These are phyloP conservation scores for Luidia sarsii DNA, from an alignment of 53 echinoderm and acorn worm species.

Conservation along the genomic window DNA sequence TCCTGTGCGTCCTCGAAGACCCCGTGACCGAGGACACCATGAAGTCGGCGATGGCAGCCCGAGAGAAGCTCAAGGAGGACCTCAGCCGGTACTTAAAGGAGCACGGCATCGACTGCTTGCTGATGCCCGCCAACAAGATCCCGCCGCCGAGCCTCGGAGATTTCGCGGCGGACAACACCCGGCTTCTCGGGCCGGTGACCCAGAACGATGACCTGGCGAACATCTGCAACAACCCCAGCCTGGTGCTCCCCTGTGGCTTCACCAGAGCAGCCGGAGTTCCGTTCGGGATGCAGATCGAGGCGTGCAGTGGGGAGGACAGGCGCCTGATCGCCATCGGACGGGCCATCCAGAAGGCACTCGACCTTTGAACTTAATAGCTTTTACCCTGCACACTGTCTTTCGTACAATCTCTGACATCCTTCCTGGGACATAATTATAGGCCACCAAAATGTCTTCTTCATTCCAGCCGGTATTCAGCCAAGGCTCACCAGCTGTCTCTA, in stretches of 20 bases:
- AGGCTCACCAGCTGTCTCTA: no score
- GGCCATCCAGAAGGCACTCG: constrained; percentile 22
- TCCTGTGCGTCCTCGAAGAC: neutral
- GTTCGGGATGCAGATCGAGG: constrained; percentile 48
- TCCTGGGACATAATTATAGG: no score
- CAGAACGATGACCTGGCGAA: constrained; percentile 7
- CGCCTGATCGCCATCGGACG: constrained; percentile 27
- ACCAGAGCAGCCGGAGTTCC: neutral
- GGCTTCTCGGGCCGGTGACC: neutral
- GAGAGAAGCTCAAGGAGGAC: constrained; percentile 9
- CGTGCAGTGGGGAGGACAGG: constrained; percentile 1
- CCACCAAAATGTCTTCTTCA: no score
- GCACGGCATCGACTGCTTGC: constrained; percentile 20
- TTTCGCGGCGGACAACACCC: neutral
- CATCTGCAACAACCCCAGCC: constrained; percentile 46
- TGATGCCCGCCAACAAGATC: constrained; percentile 42
- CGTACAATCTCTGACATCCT: no score
- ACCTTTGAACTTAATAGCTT: no score
- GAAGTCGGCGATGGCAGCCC: constrained; percentile 3
- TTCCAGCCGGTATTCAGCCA: no score
- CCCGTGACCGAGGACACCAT: neutral
- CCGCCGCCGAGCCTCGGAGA: constrained; percentile 1
- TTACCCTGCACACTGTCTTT: no score
- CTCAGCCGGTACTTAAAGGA: constrained; percentile 23
- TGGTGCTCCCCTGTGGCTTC: constrained; percentile 29